Conservation (phyloP, 2,888 invertebrate genomes). For the Dastarcus helophoroides region DNA sequence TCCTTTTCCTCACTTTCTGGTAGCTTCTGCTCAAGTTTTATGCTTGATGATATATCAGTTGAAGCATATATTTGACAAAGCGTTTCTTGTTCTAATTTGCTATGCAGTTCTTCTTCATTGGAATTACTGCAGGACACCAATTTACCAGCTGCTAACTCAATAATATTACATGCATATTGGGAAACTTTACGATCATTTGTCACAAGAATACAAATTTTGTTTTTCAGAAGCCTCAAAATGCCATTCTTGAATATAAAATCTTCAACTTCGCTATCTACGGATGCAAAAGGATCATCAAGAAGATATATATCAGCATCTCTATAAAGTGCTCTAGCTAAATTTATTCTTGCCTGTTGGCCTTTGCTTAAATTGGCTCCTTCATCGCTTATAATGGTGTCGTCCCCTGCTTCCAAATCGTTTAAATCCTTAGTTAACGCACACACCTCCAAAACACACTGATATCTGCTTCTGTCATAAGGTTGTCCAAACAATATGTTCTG, state of each 20-base stretch:
- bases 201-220: conserved; percentile 58
- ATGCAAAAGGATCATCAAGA: conserved; percentile 78
- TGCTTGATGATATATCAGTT: conserved; percentile 48
- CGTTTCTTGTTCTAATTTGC: no score
- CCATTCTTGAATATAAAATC: conserved; percentile 74
- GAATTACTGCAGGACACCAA: no score
- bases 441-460: conserved; percentile 47
- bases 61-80: conserved; percentile 9
- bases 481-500: conserved; percentile 71
- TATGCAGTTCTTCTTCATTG: no score
- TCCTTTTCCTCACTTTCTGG: conserved; percentile 2
- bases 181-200: conserved; percentile 57
- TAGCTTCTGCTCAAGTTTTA: conserved; percentile 1
- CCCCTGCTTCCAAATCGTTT: conserved; percentile 59
- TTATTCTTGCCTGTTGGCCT: conserved; percentile 78
- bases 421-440: conserved; percentile 63
- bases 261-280: conserved; percentile 81
- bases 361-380: conserved; percentile 59
- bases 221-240: conserved; percentile 47
- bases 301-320: conserved; percentile 72
- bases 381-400: conserved; percentile 69
- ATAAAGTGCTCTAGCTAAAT: conserved; percentile 73
- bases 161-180: conserved; percentile 33
- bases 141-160: conserved; percentile 18
- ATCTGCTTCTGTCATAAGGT: conserved; percentile 43